Base-by-base conservation (phyloP, 1,140 invertebrate genomes). In the Anastrepha obliqua region DNA sequence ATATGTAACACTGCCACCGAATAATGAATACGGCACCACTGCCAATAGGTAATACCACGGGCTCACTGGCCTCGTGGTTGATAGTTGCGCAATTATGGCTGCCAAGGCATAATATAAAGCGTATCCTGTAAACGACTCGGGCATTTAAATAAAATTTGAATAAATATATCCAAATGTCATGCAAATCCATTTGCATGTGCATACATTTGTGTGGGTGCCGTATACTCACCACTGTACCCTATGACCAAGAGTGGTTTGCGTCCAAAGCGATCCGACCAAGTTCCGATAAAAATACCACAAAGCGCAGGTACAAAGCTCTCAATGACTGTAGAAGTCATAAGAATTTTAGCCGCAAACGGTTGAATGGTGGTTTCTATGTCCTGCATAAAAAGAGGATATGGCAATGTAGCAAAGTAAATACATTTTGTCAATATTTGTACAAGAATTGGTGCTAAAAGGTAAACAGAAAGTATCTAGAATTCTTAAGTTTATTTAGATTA, bases 261-360 rank as follows among this genome's bases (percentile, higher is more conserved):
- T 29, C 96, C 96, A 93, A 96, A 94, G 20, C 92, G 94, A 91
- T 97, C 96, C 85, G 96, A 96, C 96, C 96, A 96, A 8, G 96
- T 95, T 64, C 96, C 96, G 9, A 96, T 90, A 90, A 96, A 96
- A 5, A 96, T 91, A 15, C 95, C 95, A 8, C 96, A 91, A 42
- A 96, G 88, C 1, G 96, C 95, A 2, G 96, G 95, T 59, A 95
- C 91, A 78, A 91, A 86, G 47, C 90, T 90, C 74, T 96, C 94
- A 51, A 96, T 90, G 1, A 96, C 91, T 64, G 94, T 94, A 89
- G 94, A 94, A 3, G 93, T 92, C 89, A 95, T 94, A 0, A 94
- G 90, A 39, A 96, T 93, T 81, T 94, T 91, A 4, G 94, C 94
- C 5, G 94, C 94, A 89, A 95, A 94, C 2, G 95, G 95, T 90